Evolutionary conservation across 2,113 vertebrate genomes (phyloP).

Genomic region (Pyxicephalus adspersus): DNA sequence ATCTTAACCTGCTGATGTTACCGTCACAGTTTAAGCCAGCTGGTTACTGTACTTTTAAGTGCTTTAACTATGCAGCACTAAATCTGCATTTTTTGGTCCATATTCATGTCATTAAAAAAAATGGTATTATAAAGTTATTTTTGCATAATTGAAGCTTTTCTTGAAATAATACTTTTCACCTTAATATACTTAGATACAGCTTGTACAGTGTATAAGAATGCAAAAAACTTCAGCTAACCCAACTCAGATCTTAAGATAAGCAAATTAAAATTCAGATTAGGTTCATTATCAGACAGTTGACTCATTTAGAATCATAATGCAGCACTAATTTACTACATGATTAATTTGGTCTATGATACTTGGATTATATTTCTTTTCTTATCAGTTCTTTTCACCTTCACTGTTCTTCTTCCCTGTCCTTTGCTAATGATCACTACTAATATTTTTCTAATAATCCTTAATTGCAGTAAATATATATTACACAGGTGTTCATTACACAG

Average conservation of each 20-base stretch:
- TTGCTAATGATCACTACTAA: neutral
- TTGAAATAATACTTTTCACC: no score
- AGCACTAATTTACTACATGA: neutral
- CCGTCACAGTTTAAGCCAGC: neutral
- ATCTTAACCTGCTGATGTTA: neutral
- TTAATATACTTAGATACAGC: no score
- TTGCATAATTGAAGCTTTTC: no score
- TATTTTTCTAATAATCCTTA: neutral
- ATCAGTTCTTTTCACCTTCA: constrained; percentile 19
- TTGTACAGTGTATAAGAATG: no score
- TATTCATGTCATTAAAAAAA: no score
- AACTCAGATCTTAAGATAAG: neutral
- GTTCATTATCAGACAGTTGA: constrained; percentile 20
- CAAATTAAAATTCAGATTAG: constrained; percentile 1
- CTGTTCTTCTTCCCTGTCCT: neutral
- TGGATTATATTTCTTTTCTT: neutral
- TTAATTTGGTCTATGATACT: neutral
- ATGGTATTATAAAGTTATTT: no score
- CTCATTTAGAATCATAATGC: neutral
- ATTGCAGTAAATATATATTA: constrained; percentile 17
- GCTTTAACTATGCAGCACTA: no score
- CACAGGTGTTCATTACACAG: neutral
- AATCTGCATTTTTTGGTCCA: no score
- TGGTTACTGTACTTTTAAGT: no score
- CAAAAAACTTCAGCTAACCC: neutral